These are phyloP conservation scores for Agelastica alni DNA, from an alignment of 2,888 invertebrate species.

Conservation along the genomic window DNA sequence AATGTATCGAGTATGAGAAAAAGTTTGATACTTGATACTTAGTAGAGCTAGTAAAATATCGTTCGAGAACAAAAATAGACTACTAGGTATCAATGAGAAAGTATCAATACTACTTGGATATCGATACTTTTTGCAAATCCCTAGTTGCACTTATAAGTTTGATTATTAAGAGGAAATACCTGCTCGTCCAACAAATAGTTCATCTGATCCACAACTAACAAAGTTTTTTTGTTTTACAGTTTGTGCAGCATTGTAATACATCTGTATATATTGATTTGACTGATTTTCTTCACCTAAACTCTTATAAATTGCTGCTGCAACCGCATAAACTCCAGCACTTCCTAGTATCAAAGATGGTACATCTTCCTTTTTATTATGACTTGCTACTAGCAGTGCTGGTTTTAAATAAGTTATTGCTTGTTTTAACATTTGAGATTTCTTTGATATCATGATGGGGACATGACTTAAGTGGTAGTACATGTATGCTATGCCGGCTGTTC, in stretches of 20 bases:
- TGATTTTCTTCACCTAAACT: constrained; percentile 57
- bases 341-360: constrained; percentile 78
- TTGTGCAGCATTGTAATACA: constrained; percentile 55
- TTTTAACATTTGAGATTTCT: constrained; percentile 60
- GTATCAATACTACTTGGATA: no score
- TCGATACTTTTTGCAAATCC: no score
- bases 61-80: no score
- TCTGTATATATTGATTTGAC: constrained; percentile 48
- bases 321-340: constrained; percentile 75
- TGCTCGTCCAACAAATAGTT: constrained; percentile 82
- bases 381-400: constrained; percentile 63
- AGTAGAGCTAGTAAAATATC: no score
- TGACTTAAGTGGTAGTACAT: constrained; percentile 74
- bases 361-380: constrained; percentile 60
- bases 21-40: no score
- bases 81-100: no score
- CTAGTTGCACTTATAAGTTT: no score
- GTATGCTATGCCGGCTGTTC: constrained; percentile 72
- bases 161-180: no score
- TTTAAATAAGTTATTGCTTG: constrained; percentile 66
- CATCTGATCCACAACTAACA: constrained; percentile 74
- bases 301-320: constrained; percentile 68
- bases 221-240: constrained; percentile 62
- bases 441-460: constrained; percentile 58
- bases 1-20: no score